Percentiles rank a stretch among this genome's conserved stretches.
phyloP scores from a whole-genome alignment of 2,113 vertebrate genomes.

The Chrysemys picta region DNA sequence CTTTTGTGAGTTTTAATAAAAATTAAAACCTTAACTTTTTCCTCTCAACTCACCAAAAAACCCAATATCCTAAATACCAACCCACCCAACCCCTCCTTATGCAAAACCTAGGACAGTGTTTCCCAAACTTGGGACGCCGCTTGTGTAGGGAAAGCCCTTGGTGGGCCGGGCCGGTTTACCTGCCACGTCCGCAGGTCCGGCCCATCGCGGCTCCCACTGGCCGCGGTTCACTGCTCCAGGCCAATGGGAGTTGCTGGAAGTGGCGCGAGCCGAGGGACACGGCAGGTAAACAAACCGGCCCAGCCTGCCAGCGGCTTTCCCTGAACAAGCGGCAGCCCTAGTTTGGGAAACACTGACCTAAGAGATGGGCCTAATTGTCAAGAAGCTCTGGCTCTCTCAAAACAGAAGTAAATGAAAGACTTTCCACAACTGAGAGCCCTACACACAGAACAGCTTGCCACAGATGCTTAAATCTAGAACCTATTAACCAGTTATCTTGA shows the following conservation, averaged over 20 bases:
- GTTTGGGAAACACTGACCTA: too few relatives aligned
- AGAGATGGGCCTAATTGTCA: not conserved
- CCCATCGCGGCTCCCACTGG: too few relatives aligned
- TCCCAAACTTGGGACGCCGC: too few relatives aligned
- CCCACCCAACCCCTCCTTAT: not conserved
- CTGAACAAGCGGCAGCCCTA: too few relatives aligned
- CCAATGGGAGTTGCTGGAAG: too few relatives aligned
- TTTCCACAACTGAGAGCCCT: not conserved
- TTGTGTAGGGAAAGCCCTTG: too few relatives aligned
- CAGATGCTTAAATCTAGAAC: not conserved
- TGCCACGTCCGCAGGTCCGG: too few relatives aligned
- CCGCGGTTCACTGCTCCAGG: too few relatives aligned
- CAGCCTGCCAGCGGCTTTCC: too few relatives aligned
- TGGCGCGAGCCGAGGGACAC: too few relatives aligned
- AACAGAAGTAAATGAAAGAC: not conserved
- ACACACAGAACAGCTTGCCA: not conserved
- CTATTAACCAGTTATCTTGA: not conserved
- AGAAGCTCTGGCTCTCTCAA: not conserved
- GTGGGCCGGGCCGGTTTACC: too few relatives aligned
- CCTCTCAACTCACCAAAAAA: not conserved
- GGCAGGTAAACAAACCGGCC: too few relatives aligned
- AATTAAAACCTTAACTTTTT: not conserved
- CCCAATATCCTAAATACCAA: fast-evolving
- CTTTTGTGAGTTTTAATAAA: not conserved
- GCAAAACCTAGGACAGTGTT: not conserved